Base-by-base conservation (phyloP, 2,888 invertebrate species). In the Andricus quercusramuli region DNA sequence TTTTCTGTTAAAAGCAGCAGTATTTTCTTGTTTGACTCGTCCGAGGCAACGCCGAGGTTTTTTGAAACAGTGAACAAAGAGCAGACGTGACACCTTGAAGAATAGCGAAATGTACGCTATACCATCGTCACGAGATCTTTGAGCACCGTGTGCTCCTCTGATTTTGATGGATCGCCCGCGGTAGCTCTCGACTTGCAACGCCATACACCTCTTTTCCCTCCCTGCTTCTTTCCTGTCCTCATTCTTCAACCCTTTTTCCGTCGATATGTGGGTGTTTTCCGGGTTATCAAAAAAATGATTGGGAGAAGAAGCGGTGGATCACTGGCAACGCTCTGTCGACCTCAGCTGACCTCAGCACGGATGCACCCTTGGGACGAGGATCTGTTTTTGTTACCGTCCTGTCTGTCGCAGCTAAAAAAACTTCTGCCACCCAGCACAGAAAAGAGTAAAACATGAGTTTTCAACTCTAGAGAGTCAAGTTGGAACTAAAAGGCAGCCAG, bases 141-240 rank as follows among this genome's bases (percentile, higher is more conserved):
- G 70, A 70, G 70, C 51, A 70, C 29, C 70, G 70, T 70, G 70
- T 70, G 74, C 74, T 74, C 84, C 22, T 85, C 85, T 87, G 84
- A 88, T 88, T 87, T 87, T 88, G 87, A 89, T 87, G 86, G 86
- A 89, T 89, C 83, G 84, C 81, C 41, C 79, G 22, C 32, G 22
- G 32, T 41, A 47, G 25, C 66, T 67, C 44, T 29, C 44, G 68
- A 22, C 77, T 68, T 77, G 51, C 68, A 64, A 62, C 47, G 56
- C 67, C 29, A 44, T 44, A 17, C 78, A 79, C 29, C 32, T 68
- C 25, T 62, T 32, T 44, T 29, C n/a, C 47, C 17, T 66, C 29
- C 37, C 41, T 37, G 66, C 47, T 70, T 47, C 25, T 25, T 25
- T 25, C 47, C 47, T 15, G 20, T 15, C 51, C 51, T 51, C 78